Conservation (phyloP, 2,113 vertebrate species). For the Cyprinodon tularosa region DNA sequence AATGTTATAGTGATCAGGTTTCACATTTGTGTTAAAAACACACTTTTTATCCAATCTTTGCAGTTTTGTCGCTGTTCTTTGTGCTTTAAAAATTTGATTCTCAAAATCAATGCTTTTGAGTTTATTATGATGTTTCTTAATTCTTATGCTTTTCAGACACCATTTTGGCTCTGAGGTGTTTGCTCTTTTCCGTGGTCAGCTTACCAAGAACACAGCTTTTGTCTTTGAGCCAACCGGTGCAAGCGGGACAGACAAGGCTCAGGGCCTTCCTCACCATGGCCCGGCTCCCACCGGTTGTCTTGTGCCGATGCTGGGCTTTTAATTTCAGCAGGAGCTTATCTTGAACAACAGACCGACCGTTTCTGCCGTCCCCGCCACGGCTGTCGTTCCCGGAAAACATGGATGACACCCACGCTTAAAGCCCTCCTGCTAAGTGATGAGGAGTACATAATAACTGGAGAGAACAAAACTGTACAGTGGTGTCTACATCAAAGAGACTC, state of each 20-base stretch:
- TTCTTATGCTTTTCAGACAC: slow-evolving; percentile 8
- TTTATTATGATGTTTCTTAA: background rate
- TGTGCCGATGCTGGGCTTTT: slow-evolving; percentile 38
- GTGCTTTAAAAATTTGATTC: background rate
- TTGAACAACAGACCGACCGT: slow-evolving; percentile 48
- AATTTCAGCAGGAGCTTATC: slow-evolving; percentile 62
- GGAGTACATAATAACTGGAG: background rate
- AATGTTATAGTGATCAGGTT: background rate
- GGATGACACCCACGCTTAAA: slow-evolving; percentile 19
- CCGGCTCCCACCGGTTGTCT: slow-evolving; percentile 23
- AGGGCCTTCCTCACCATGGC: slow-evolving; percentile 36
- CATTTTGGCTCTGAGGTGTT: slow-evolving; percentile 19
- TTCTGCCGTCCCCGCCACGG: slow-evolving; percentile 5
- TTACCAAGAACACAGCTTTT: slow-evolving; percentile 17
- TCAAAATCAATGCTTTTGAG: background rate
- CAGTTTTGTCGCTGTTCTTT: background rate
- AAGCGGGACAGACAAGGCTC: slow-evolving; percentile 24
- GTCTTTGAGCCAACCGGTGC: slow-evolving; percentile 27
- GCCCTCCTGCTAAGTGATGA: slow-evolving; percentile 2
- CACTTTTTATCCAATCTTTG: background rate
- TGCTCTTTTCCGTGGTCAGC: slow-evolving; percentile 35
- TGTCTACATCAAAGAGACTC: slow-evolving; percentile 27
- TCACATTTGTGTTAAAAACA: background rate
- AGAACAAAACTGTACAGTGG: slow-evolving; percentile 13
- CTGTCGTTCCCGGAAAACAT: slow-evolving; percentile 32